These are phyloP conservation scores for Steromphala cineraria DNA, from an alignment of 2,888 invertebrate species.

Conservation along the genomic window DNA sequence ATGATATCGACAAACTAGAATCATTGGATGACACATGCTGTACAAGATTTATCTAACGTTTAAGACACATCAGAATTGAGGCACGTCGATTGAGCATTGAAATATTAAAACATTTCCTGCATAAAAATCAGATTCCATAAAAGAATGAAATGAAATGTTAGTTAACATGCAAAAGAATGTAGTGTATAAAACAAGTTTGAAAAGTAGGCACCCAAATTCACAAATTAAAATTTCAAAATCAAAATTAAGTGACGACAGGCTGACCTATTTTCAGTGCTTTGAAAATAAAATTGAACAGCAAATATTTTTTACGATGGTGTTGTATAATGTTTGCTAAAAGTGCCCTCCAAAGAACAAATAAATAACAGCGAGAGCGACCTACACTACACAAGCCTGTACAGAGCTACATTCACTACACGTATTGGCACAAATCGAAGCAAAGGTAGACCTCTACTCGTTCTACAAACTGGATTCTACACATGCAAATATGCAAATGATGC, in stretches of 20 bases:
- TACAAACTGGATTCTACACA: not conserved
- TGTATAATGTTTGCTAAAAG: not conserved
- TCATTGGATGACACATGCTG: not conserved
- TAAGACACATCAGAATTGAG: not conserved
- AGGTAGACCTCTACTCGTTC: not conserved
- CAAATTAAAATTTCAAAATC: too few relatives aligned
- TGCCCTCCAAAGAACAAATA: constrained; percentile 2
- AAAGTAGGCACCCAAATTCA: not conserved
- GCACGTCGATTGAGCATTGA: not conserved
- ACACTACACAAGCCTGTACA: not conserved
- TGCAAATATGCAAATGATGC: not conserved
- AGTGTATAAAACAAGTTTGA: not conserved
- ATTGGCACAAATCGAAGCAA: not conserved
- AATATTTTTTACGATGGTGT: too few relatives aligned
- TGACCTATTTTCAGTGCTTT: too few relatives aligned
- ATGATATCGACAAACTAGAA: not conserved
- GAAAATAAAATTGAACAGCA: too few relatives aligned
- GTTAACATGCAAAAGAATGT: not conserved
- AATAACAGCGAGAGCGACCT: not conserved
- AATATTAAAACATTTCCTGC: not conserved
- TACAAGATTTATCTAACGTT: not conserved
- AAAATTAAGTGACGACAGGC: too few relatives aligned
- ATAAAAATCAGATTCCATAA: not conserved
- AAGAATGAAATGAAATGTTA: not conserved
- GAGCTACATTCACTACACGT: not conserved